Percentiles rank a stretch among this genome's conserved stretches.
Evolutionary conservation across 2,797 vertebrate genomes (phyloP).

Genomic region (Etheostoma nigrum): DNA sequence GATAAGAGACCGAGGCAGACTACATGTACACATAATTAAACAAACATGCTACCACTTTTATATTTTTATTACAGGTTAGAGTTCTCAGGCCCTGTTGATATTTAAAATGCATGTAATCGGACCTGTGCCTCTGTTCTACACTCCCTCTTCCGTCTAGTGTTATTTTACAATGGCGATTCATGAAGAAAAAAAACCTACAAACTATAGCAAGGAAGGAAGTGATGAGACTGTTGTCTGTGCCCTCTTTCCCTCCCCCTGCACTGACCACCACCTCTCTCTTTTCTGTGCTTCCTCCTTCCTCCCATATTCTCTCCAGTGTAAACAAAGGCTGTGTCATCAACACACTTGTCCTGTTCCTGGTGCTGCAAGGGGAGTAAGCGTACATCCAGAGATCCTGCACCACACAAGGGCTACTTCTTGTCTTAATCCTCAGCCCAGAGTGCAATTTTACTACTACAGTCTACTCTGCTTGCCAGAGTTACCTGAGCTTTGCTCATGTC

Average conservation of each 20-base stretch:
- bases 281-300: conserved; percentile 47
- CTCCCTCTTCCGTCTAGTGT: conserved; percentile 72
- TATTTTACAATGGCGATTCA: conserved; percentile 80
- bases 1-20: conserved; percentile 23
- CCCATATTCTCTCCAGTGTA: conserved; percentile 76
- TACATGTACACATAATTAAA: conserved; percentile 1
- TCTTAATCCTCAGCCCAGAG: conserved; percentile 61
- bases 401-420: conserved; percentile 67
- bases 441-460: conserved; percentile 34
- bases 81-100: conserved; percentile 29
- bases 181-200: conserved; percentile 64
- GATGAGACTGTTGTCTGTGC: conserved; percentile 81
- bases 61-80: not conserved
- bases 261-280: conserved; percentile 53
- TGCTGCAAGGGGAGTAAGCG: conserved; percentile 56
- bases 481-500: conserved; percentile 34
- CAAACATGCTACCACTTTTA: not conserved
- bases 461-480: conserved; percentile 27
- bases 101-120: conserved; percentile 21
- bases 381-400: conserved; percentile 48
- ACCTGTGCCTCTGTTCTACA: conserved; percentile 44
- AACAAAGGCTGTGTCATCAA: conserved; percentile 79
- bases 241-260: conserved; percentile 47
- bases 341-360: conserved; percentile 70
- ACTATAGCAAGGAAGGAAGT: conserved; percentile 82